Conservation (phyloP, 2,797 vertebrate genomes). For the Odontamblyopus lacepedii region DNA sequence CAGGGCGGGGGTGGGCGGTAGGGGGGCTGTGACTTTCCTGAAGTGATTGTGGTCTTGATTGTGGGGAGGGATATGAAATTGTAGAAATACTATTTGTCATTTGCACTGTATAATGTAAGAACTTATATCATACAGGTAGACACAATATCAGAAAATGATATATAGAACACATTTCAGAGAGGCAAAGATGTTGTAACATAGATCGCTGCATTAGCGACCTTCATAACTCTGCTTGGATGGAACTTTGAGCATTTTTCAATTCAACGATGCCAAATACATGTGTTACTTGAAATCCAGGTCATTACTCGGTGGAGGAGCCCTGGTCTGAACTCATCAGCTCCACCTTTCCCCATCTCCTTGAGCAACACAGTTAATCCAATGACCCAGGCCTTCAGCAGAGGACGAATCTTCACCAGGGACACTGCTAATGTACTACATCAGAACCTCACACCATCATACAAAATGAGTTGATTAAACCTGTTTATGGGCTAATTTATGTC, state of each 20-base stretch:
- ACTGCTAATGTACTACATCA: slow-evolving; percentile 9
- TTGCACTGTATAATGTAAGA: not conserved
- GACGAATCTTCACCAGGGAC: slow-evolving; percentile 21
- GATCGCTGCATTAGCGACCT: not conserved
- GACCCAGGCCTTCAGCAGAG: slow-evolving; percentile 42
- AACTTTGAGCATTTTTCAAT: slow-evolving; percentile 20
- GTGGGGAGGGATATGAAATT: not conserved
- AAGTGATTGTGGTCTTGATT: too few species aligned
- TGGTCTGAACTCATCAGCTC: slow-evolving; percentile 37
- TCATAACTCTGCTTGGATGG: not conserved
- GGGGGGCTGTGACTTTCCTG: too few species aligned
- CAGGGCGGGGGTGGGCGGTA: too few species aligned
- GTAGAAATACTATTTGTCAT: not conserved
- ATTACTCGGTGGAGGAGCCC: slow-evolving; percentile 43
- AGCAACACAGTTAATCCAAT: slow-evolving; percentile 47
- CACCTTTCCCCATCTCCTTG: slow-evolving; percentile 50
- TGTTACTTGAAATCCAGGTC: slow-evolving; percentile 61
- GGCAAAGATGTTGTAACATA: not conserved
- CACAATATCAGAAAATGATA: not conserved
- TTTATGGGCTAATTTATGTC: slow-evolving; percentile 26
- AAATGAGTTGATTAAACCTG: slow-evolving; percentile 38
- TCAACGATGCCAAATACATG: slow-evolving; percentile 36
- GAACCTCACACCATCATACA: slow-evolving; percentile 6
- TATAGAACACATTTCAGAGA: not conserved
- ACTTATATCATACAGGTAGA: not conserved